Base-by-base conservation (phyloP, 2,797 vertebrate species). In the Loriculus beryllinus region DNA sequence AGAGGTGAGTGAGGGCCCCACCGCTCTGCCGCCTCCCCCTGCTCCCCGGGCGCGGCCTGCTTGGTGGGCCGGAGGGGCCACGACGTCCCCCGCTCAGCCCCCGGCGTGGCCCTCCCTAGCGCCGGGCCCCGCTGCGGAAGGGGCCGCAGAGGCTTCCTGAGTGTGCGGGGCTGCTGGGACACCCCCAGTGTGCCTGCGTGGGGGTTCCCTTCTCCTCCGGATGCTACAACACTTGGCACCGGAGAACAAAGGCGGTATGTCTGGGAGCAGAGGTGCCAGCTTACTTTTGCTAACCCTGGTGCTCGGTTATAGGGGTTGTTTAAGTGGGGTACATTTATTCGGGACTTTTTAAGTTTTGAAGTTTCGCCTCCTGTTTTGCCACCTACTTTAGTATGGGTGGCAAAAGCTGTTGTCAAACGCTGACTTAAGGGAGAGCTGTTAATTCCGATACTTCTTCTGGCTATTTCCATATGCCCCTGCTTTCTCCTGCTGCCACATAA, bases 1-100 rank as follows among this genome's bases (percentile, higher is more conserved):
- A 97, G 99, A 99, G 99, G 99, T 99, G 93, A 93, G 97, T 48
- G 67, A 49, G 84, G 68, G 62, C 74, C 70, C 19, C 17, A 52
- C 47, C 14, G 48, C 9, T 4, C 14, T 40, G 17, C 35, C 26
- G 45, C 48, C 35, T 43, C 28, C 20, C 26, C 45, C 4, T 29
- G 19, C 29, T 39, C 11, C 14, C 51, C 23, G 18, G 56, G 33
- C 37, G 51, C 75, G 47, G 71, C 71, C 63, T 37, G 70, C 62
- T 5, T 10, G 51, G 33, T n/a, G 43, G 39, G 49, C 37, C 14
- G 14, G 22, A 20, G 21, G 13, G 33, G 26, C 25, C 45, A 35
- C 60, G 17, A 14, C 5, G 35, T 64, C 40, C 21, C 49, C 37
- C 13, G 5, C 33, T 13, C 45, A 23, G 22, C 29, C 28, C 20